Evolutionary conservation across 2,113 vertebrate genomes (phyloP), one percentile per base, ranked within the genome.

Genomic region (Bos indicus): DNA sequence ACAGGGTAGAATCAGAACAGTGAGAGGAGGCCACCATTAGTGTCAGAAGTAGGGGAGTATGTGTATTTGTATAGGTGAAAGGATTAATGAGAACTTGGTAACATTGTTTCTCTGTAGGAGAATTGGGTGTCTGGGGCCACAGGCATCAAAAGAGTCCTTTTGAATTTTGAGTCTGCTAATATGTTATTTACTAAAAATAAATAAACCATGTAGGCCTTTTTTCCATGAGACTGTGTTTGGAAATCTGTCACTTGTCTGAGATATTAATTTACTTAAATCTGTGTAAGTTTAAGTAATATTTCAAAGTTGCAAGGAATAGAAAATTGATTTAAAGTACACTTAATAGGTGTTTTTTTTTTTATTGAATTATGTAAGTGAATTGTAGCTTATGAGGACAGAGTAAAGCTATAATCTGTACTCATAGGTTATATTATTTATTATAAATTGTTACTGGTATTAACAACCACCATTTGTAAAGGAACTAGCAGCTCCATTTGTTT

Each of bases 211-310:
- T 54, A 80, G 48, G 12, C 2, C 36, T 64, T 60, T 90, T 96
- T 97, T 92, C n/a, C 52, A 77, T 92, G 54, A 78, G 23, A 82
- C n/a, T 96, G 2, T 95, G 9, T 95, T 93, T 89, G 56, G 62
- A 95, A 93, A 88, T 82, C 12, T 25, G 28, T 90, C 54, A 84
- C 90, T 87, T 92, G 54, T 94, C 46, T 82, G 33, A 94, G 17
- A 74, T 88, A 81, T 59, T 88, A 71, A 40, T 71, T 74, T 82
- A 54, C 92, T 92, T 80, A 81, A 97, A 93, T 91, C 56, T 90
- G 78, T 78, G 56, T 56, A 90, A 93, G 88, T 96, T 95, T 95
- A 94, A 93, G 54, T 89, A 88, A 86, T 93, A 57, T 62, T 64
- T 86, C 33, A 82, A 21, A 93, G 21, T 97, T 97, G 43, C 30